phyloP scores from a whole-genome alignment of 2,113 vertebrate genomes.

The Oophaga pumilio region DNA sequence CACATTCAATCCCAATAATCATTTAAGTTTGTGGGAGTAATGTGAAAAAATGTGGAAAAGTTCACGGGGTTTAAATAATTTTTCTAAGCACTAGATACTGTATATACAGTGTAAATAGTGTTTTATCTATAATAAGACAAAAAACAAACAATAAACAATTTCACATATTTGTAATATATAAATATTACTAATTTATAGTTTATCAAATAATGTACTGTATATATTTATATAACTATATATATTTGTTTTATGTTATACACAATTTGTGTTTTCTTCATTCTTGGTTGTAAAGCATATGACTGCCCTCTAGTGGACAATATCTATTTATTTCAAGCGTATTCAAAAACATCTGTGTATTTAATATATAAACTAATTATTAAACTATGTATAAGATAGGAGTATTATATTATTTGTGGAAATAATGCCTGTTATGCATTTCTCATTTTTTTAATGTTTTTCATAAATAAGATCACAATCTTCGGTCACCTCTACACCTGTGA shows the following conservation, averaged over 20 bases:
- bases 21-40: too few species aligned
- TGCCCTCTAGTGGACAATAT: conserved; percentile 29
- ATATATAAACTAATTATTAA: too few species aligned
- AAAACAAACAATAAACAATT: too few species aligned
- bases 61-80: too few species aligned
- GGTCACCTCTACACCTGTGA: too few species aligned
- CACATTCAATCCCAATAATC: too few species aligned
- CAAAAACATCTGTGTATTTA: not conserved
- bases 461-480: not conserved
- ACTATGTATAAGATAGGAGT: not conserved
- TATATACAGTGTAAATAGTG: too few species aligned
- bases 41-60: too few species aligned
- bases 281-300: conserved; percentile 22
- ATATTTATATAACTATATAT: not conserved
- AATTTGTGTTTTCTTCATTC: not conserved
- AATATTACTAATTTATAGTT: not conserved
- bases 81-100: too few species aligned
- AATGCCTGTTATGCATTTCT: not conserved
- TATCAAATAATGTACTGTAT: not conserved
- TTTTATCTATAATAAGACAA: too few species aligned
- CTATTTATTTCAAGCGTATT: not conserved
- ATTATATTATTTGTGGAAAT: not conserved
- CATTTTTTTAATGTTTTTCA: not conserved
- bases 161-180: not conserved
- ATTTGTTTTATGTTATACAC: not conserved